phyloP scores from a whole-genome alignment of 2,888 invertebrate species.

The Formica aserva region DNA sequence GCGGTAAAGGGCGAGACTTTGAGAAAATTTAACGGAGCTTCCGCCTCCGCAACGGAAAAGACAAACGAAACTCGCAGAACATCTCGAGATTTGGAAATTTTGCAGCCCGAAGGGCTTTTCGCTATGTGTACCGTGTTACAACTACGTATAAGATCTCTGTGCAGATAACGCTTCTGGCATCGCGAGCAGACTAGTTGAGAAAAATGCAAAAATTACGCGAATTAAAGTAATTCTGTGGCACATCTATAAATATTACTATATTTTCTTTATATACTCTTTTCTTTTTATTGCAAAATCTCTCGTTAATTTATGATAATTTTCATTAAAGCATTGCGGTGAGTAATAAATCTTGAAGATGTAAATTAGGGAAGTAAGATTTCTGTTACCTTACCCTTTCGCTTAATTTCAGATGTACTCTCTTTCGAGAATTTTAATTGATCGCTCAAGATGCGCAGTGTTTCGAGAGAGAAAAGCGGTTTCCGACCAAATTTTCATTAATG shows the following conservation, averaged over 20 bases:
- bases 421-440: conserved; percentile 19
- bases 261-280: background rate
- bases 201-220: conserved; percentile 3
- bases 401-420: conserved; percentile 13
- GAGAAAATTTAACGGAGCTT: conserved; percentile 27
- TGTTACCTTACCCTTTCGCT: background rate
- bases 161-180: background rate
- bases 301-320: background rate
- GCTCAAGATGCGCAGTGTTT: conserved; percentile 7
- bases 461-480: background rate
- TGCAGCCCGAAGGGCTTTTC: background rate
- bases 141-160: background rate
- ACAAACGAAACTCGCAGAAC: conserved; percentile 35
- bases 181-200: background rate
- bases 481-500: conserved; percentile 43
- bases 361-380: background rate
- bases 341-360: background rate
- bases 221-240: background rate
- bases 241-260: background rate
- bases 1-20: background rate
- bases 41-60: conserved; percentile 15
- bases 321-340: background rate
- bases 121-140: background rate
- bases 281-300: background rate
- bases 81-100: conserved; percentile 37